Conservation (phyloP, 2,888 invertebrate genomes). For the Megaustenia siamemsis region DNA sequence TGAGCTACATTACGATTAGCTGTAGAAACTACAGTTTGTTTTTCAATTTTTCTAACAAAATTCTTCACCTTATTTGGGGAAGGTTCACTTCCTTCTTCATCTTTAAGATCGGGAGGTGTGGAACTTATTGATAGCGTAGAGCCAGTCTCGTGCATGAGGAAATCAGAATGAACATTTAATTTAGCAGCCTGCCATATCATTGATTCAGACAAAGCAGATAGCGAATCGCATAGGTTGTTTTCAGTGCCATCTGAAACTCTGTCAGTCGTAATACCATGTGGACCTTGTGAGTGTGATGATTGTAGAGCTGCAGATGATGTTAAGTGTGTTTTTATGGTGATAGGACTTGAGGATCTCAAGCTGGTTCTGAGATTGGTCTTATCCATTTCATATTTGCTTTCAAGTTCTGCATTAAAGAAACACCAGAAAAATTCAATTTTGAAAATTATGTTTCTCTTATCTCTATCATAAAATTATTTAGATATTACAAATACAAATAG, state of each 20-base stretch:
- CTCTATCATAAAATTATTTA: too few species aligned
- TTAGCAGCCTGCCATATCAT: conserved; percentile 12
- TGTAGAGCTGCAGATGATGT: neutral
- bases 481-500: too few species aligned
- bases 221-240: neutral
- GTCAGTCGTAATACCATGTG: neutral
- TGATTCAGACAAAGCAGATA: neutral
- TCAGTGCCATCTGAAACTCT: neutral
- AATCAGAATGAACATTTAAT: conserved; percentile 64
- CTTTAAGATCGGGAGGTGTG: conserved; percentile 52
- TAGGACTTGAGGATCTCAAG: neutral
- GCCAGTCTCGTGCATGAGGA: conserved; percentile 70
- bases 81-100: conserved; percentile 48
- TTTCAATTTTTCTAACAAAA: conserved; percentile 70
- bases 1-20: neutral
- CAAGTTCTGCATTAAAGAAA: conserved; percentile 41
- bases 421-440: neutral
- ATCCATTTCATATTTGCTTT: conserved; percentile 40
- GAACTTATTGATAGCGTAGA: conserved; percentile 68
- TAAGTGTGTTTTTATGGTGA: neutral
- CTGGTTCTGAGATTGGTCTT: neutral
- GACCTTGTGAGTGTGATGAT: neutral
- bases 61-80: conserved; percentile 63
- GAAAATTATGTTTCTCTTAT: too few species aligned
- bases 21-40: conserved; percentile 38